Percentiles rank a stretch among this genome's conserved stretches.
phyloP scores from a whole-genome alignment of 2,888 invertebrate species.

The Metopia argyrocephala region DNA sequence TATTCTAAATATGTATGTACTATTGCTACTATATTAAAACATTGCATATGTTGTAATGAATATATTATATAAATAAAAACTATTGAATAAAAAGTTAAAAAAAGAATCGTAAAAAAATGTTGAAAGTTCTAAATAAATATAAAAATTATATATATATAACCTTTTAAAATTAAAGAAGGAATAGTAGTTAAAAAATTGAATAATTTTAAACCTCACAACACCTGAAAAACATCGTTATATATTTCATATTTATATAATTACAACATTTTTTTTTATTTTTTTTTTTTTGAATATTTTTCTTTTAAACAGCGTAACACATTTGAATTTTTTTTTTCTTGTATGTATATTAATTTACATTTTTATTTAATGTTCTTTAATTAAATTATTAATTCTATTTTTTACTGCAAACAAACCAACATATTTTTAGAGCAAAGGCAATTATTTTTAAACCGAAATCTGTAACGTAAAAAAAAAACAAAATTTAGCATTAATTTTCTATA shows the following conservation, averaged over 20 bases:
- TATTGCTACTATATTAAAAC: slow-evolving; percentile 54
- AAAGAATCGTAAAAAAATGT: slow-evolving; percentile 65
- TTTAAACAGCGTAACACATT: slow-evolving; percentile 66
- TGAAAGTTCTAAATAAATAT: slow-evolving; percentile 63
- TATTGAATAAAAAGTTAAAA: slow-evolving; percentile 65
- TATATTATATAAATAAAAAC: slow-evolving; percentile 62
- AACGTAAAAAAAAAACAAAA: slow-evolving; percentile 56
- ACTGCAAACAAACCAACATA: too few species aligned
- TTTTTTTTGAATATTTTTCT: slow-evolving; percentile 56
- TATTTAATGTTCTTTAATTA: slow-evolving; percentile 33
- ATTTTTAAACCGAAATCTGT: slow-evolving; percentile 49
- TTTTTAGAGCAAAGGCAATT: slow-evolving; percentile 49
- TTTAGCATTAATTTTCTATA: slow-evolving; percentile 63
- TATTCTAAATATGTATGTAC: slow-evolving; percentile 57
- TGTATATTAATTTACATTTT: slow-evolving; percentile 46
- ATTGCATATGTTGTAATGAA: slow-evolving; percentile 38
- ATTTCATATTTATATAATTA: slow-evolving; percentile 61
- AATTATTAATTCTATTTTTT: too few species aligned
- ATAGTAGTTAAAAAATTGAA: slow-evolving; percentile 58
- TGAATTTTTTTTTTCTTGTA: slow-evolving; percentile 56
- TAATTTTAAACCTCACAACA: slow-evolving; percentile 59
- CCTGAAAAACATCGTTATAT: slow-evolving; percentile 68
- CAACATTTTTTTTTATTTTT: slow-evolving; percentile 49
- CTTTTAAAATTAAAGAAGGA: slow-evolving; percentile 42
- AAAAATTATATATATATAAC: slow-evolving; percentile 51